phyloP scores from a whole-genome alignment of 2,113 vertebrate species.

The Aptenodytes patagonicus region DNA sequence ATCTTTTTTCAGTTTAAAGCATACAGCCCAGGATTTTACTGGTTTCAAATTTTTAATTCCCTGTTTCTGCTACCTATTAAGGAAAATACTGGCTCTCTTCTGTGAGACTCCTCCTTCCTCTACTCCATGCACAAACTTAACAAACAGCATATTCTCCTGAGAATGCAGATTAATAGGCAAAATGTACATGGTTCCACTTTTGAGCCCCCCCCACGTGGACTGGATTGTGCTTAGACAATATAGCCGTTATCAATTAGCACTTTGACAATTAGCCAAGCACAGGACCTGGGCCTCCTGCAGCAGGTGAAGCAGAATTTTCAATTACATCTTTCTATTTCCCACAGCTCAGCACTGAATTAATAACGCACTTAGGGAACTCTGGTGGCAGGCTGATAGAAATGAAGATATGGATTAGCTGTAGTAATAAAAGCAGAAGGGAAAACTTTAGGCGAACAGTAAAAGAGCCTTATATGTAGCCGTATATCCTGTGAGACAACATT shows the following conservation, averaged over 20 bases:
- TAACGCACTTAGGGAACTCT: background rate
- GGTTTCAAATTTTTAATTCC: background rate
- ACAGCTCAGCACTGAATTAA: conserved; percentile 13
- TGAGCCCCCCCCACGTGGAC: background rate
- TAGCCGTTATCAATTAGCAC: background rate
- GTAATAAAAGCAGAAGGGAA: background rate
- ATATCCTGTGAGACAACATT: background rate
- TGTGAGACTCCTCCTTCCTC: background rate
- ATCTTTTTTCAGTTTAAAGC: background rate
- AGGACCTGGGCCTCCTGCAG: background rate
- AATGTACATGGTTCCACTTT: background rate
- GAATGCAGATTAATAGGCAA: background rate
- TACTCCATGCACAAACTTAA: background rate
- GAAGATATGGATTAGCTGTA: background rate
- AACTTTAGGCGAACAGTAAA: background rate
- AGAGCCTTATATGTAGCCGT: background rate
- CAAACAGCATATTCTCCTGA: background rate
- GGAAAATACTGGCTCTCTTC: background rate
- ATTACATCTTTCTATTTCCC: background rate
- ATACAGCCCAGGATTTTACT: background rate
- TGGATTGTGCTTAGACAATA: background rate
- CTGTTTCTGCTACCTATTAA: background rate
- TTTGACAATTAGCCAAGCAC: background rate
- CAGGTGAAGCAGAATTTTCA: conserved; percentile 25
- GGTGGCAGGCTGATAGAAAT: background rate